Percentiles rank a stretch among this genome's conserved stretches.
These are phyloP conservation scores for Aleiodes sp. DNA, from an alignment of 1,140 invertebrate species.

Conservation along the genomic window DNA sequence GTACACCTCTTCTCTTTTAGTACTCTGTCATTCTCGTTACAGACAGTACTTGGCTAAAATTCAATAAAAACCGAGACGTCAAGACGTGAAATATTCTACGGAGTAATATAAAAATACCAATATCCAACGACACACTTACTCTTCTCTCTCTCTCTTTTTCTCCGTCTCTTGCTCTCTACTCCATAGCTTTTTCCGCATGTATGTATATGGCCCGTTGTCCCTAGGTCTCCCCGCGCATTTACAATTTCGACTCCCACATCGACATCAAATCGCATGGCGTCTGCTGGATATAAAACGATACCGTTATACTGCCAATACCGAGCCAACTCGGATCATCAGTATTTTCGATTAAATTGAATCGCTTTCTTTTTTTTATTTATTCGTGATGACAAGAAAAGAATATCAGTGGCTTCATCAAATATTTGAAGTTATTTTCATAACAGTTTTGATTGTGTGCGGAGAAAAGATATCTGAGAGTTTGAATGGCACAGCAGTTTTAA, in stretches of 20 bases:
- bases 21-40: conserved; percentile 1
- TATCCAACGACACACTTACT: conserved; percentile 9
- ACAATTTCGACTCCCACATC: background rate
- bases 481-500: too few species aligned
- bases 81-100: conserved; percentile 5
- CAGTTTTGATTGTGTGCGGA: too few species aligned
- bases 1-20: background rate
- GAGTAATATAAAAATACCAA: conserved; percentile 16
- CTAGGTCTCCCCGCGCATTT: background rate
- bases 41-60: background rate
- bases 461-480: too few species aligned
- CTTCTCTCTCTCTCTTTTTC: too few species aligned
- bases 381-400: background rate
- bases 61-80: conserved; percentile 1
- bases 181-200: background rate
- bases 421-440: background rate
- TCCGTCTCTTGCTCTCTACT: too few species aligned
- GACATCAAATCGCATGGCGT: conserved; percentile 2
- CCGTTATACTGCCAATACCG: conserved; percentile 9
- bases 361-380: background rate
- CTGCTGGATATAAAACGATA: conserved; percentile 21
- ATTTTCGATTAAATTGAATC: conserved; percentile 8
- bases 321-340: background rate
- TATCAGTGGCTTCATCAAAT: background rate
- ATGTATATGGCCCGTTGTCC: background rate